Evolutionary conservation across 2,888 invertebrate species (phyloP), one percentile per base, ranked within the genome.

Genomic region (Cerastoderma edule): DNA sequence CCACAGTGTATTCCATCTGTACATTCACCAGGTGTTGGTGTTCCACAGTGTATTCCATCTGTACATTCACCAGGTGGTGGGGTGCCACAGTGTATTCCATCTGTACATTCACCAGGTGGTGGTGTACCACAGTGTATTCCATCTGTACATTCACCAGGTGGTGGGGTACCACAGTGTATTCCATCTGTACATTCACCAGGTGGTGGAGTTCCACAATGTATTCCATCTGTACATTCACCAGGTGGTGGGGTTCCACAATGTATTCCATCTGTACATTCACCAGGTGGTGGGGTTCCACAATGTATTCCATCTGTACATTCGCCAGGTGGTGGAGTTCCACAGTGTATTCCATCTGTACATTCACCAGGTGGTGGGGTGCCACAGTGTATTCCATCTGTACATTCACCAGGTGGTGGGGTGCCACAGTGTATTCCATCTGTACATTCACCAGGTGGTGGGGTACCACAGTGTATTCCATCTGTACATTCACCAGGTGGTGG

Each of bases 11-110:
- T 50, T n/a, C 50, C 50, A 50, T 50, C 50, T 50, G 50, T 50
- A 50, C 50, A 50, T 50, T 50, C 50, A 50, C 50, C 50, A 50
- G 50, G 50, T 71, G 50, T 13, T 32, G 57, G 67, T 27, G 82
- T 82, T 0, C 78, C 83, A 79, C 84, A 83, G 33, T 83, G 83
- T 27, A 81, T 77, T 48, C 83, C 83, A 76, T 50, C 50, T 50
- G 50, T 50, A 50, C 50, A 50, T 50, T 50, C 50, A 50, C 50
- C 22, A 6, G 50, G 50, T n/a, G 50, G 50, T 50, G 50, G 50
- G 50, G 50, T 50, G 22, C 50, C 50, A n/a, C 50, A 50, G 22
- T 50, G 50, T n/a, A 50, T 50, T n/a, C 50, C 50, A 50, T 50
- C 50, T 50, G 50, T 50, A n/a, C 50, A 50, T 50, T 50, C 50